These are phyloP conservation scores for Ligdia adustata DNA, from an alignment of 2,888 invertebrate genomes.

Conservation along the genomic window DNA sequence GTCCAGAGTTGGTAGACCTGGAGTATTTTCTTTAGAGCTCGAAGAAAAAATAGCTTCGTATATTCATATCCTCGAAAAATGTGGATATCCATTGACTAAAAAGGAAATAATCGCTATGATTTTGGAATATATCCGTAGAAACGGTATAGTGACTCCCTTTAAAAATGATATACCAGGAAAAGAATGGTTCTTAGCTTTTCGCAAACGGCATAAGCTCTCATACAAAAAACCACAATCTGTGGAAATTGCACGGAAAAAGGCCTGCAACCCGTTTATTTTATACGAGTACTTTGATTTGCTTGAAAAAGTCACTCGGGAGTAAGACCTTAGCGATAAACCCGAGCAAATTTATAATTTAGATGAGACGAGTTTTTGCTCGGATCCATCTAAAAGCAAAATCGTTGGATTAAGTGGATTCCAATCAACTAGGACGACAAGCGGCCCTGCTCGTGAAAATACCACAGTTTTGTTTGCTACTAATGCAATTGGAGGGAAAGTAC, in stretches of 20 bases:
- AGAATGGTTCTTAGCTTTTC: constrained; percentile 15
- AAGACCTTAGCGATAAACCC: constrained; percentile 9
- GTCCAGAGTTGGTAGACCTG: constrained; percentile 10
- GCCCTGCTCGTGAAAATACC: constrained; percentile 5
- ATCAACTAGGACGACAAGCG: constrained; percentile 13
- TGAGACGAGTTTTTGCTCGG: constrained; percentile 12
- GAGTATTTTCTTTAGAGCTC: constrained; percentile 13
- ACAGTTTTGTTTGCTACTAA: constrained; percentile 6
- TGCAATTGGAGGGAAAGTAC: constrained; percentile 4
- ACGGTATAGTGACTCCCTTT: constrained; percentile 1
- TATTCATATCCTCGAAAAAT: constrained; percentile 12
- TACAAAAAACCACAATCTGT: constrained; percentile 21
- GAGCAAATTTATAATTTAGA: constrained; percentile 15
- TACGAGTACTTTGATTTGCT: constrained; percentile 13
- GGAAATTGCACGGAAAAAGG: constrained; percentile 11
- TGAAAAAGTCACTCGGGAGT: constrained; percentile 1
- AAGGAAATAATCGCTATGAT: constrained; percentile 3
- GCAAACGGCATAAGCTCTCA: constrained; percentile 14
- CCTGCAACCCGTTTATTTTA: constrained; percentile 10
- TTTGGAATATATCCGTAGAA: constrained; percentile 2
- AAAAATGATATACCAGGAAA: constrained; percentile 10
- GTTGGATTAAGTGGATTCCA: constrained; percentile 11
- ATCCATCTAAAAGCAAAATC: constrained; percentile 16
- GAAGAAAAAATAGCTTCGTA: constrained; percentile 10
- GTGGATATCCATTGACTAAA: constrained; percentile 8